Percentiles rank a stretch among this genome's conserved stretches.
Conservation (phyloP, 2,888 invertebrate genomes). For the Galeruca laticollis region DNA sequence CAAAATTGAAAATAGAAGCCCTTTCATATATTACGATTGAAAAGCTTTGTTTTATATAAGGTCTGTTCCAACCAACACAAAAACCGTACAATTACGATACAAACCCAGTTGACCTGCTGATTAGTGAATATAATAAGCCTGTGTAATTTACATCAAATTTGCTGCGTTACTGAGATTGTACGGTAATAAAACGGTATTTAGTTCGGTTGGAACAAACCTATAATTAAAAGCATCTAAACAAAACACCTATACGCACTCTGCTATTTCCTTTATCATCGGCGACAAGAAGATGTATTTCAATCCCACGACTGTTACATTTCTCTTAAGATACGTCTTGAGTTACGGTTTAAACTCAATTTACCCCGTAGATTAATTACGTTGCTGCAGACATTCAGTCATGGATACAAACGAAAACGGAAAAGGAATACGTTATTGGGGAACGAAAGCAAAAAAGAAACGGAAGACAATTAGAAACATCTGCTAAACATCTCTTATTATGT, state of each 20-base stretch:
- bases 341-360: neutral
- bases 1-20: too few relatives aligned
- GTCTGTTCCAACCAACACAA: too few relatives aligned
- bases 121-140: too few relatives aligned
- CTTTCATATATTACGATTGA: too few relatives aligned
- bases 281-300: neutral
- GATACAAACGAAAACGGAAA: neutral
- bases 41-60: too few relatives aligned
- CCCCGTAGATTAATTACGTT: constrained; percentile 3
- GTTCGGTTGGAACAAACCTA: too few relatives aligned
- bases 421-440: constrained; percentile 17
- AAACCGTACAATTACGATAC: too few relatives aligned
- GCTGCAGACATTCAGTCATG: constrained; percentile 1
- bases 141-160: too few relatives aligned
- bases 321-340: neutral
- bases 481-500: neutral
- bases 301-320: neutral
- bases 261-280: neutral
- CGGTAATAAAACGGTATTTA: too few relatives aligned
- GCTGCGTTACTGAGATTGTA: too few relatives aligned
- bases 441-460: constrained; percentile 15
- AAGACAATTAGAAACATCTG: constrained; percentile 16
- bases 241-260: neutral
- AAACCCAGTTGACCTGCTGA: too few relatives aligned
- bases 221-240: too few relatives aligned